A percentile compares a stretch with the other conserved stretches of the same genome.
Conservation (phyloP, 2,797 vertebrate species). For the Simalia tracyae region DNA sequence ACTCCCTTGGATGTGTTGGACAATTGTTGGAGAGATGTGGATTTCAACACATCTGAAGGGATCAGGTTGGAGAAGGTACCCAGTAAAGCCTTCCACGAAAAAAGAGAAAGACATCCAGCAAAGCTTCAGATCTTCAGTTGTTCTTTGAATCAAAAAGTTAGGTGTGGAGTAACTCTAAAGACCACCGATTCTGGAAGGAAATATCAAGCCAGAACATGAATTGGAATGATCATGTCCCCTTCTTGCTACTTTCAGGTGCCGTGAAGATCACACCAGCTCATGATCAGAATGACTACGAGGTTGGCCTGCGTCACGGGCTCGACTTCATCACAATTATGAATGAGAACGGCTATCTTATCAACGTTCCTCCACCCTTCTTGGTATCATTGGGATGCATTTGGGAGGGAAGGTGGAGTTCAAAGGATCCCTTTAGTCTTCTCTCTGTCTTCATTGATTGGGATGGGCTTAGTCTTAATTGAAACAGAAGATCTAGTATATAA, state of each 20-base stretch:
- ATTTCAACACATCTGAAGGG: not conserved
- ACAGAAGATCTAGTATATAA: not conserved
- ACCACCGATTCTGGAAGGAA: not conserved
- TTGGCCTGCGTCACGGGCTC: constrained; percentile 85
- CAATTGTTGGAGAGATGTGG: not conserved
- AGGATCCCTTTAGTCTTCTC: not conserved
- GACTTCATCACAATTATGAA: constrained; percentile 89
- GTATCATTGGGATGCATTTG: constrained; percentile 62
- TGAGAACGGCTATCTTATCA: constrained; percentile 84
- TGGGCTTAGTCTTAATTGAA: not conserved
- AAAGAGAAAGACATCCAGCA: not conserved
- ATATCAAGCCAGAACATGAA: not conserved
- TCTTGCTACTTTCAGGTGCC: constrained; percentile 75
- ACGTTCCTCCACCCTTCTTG: constrained; percentile 88
- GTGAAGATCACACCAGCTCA: constrained; percentile 97
- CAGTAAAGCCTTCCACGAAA: not conserved
- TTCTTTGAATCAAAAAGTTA: not conserved
- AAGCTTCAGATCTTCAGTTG: not conserved
- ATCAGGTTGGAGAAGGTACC: not conserved
- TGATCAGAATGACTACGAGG: constrained; percentile 91
- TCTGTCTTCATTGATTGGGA: not conserved
- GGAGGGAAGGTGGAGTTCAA: no score
- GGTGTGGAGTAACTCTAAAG: not conserved
- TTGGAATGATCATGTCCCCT: not conserved
- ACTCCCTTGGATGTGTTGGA: not conserved